Evolutionary conservation across 2,888 invertebrate species (phyloP).

Genomic region (Limulus polyphemus): DNA sequence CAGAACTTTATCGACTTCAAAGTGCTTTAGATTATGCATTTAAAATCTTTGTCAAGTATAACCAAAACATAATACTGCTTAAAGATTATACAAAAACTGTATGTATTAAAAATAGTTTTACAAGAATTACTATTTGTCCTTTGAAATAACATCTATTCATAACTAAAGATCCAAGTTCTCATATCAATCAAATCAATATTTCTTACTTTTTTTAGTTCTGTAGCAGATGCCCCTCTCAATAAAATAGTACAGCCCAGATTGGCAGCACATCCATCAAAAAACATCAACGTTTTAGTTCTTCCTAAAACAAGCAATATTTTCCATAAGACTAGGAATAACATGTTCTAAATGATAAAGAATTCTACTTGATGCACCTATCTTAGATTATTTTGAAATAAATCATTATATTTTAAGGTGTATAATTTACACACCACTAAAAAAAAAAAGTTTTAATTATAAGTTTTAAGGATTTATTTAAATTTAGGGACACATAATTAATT

Average conservation of each 20-base stretch:
- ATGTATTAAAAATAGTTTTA: slow-evolving; percentile 17
- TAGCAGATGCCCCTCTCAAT: slow-evolving; percentile 57
- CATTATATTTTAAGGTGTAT: slow-evolving; percentile 38
- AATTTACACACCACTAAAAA: slow-evolving; percentile 2
- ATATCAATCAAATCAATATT: background rate
- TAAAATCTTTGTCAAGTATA: too few relatives aligned
- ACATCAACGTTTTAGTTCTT: slow-evolving; percentile 69
- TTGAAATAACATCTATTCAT: background rate
- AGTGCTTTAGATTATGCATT: too few relatives aligned
- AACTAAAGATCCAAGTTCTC: background rate
- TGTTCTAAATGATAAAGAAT: too few relatives aligned
- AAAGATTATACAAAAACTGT: background rate
- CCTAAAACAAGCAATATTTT: slow-evolving; percentile 25
- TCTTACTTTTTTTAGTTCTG: slow-evolving; percentile 53
- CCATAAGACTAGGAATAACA: too few relatives aligned
- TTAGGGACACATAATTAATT: too few relatives aligned
- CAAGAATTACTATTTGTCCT: background rate
- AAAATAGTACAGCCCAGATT: slow-evolving; percentile 76
- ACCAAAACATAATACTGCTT: too few relatives aligned
- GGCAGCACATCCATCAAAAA: slow-evolving; percentile 77
- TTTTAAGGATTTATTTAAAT: too few relatives aligned
- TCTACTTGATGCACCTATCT: too few relatives aligned
- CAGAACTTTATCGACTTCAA: too few relatives aligned
- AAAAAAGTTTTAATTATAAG: slow-evolving; percentile 5
- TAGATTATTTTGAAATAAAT: too few relatives aligned